Conservation (phyloP, 2,113 vertebrate species). For the Monopterus albus region DNA sequence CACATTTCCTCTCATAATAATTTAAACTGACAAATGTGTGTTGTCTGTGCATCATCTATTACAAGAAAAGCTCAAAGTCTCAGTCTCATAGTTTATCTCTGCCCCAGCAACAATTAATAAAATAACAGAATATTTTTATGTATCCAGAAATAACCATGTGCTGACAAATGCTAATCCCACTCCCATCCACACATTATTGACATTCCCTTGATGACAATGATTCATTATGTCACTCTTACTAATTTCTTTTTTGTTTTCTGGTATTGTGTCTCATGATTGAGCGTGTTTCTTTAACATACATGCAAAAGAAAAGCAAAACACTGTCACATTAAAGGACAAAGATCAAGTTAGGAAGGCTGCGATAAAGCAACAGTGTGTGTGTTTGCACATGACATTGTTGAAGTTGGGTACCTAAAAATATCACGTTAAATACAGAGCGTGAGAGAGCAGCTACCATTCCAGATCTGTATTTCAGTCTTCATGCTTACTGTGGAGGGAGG, state of each 20-base stretch:
- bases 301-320: neutral
- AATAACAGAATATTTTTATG: slow-evolving; percentile 26
- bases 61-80: neutral
- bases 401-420: slow-evolving; percentile 82
- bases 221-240: neutral
- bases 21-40: neutral
- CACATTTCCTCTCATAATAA: neutral
- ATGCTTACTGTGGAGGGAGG: slow-evolving; percentile 9
- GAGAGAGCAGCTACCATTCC: slow-evolving; percentile 55
- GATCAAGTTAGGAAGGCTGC: slow-evolving; percentile 9
- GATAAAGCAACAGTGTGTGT: slow-evolving; percentile 8
- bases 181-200: slow-evolving; percentile 38
- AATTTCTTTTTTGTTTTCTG: neutral
- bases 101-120: neutral
- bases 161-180: slow-evolving; percentile 10
- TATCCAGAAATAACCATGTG: slow-evolving; percentile 50
- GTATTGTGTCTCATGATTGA: neutral
- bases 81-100: neutral
- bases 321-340: slow-evolving; percentile 7
- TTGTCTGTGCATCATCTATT: neutral
- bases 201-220: slow-evolving; percentile 15
- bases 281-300: neutral
- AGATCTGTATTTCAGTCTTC: slow-evolving; percentile 35
- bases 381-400: slow-evolving; percentile 36
- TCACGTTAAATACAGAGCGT: slow-evolving; percentile 55